Evolutionary conservation across 2,797 vertebrate species (phyloP).

Genomic region (Zenarchopterus dispar): DNA sequence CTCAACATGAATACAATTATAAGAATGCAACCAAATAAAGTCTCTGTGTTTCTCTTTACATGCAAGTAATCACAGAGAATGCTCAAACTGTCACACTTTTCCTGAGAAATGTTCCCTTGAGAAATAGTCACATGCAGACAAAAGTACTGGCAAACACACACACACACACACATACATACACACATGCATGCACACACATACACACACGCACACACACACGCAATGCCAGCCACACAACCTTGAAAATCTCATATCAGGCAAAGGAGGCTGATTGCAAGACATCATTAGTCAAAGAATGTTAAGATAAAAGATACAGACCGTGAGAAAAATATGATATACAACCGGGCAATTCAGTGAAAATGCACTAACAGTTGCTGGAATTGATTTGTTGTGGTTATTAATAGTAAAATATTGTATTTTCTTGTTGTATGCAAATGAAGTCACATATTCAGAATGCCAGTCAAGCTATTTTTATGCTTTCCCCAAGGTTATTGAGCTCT

Average conservation of each 20-base stretch:
- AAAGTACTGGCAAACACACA: slow-evolving; percentile 18
- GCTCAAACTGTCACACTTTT: slow-evolving; percentile 21
- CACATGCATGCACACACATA: slow-evolving; percentile 7
- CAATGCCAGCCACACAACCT: slow-evolving; percentile 23
- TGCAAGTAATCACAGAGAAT: slow-evolving; percentile 9
- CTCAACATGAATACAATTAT: too few relatives aligned
- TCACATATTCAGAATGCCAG: neutral
- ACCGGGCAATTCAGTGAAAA: neutral
- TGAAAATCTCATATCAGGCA: slow-evolving; percentile 42
- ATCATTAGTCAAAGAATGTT: slow-evolving; percentile 38
- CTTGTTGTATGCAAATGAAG: neutral
- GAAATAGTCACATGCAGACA: slow-evolving; percentile 54
- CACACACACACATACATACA: slow-evolving; percentile 20
- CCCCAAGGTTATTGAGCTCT: neutral
- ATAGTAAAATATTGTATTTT: neutral
- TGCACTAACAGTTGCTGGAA: neutral
- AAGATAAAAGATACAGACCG: slow-evolving; percentile 38
- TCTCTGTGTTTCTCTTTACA: neutral
- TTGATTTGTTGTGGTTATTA: neutral
- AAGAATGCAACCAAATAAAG: neutral
- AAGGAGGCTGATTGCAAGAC: slow-evolving; percentile 25
- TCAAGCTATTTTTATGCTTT: neutral
- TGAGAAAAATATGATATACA: slow-evolving; percentile 30
- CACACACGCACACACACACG: slow-evolving; percentile 16
- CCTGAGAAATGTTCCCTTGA: slow-evolving; percentile 39